phyloP scores from a whole-genome alignment of 2,888 invertebrate genomes.

The Caenorhabditis angaria region DNA sequence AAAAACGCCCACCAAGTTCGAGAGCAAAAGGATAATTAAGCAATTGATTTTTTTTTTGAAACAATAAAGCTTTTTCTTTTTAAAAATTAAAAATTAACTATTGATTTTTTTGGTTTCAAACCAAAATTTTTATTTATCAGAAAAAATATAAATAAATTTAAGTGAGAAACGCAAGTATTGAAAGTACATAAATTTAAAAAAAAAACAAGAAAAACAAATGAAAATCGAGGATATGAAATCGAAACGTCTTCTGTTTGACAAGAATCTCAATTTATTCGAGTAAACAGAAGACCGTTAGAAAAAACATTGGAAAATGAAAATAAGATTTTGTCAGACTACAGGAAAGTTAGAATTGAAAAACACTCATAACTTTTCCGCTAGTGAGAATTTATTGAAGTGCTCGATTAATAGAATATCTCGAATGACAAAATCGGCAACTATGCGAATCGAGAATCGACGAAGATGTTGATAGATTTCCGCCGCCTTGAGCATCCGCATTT shows the following conservation, averaged over 20 bases:
- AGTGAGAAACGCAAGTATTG: neutral
- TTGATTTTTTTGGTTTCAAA: too few relatives aligned
- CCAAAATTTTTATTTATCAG: too few relatives aligned
- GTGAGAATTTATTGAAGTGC: constrained; percentile 22
- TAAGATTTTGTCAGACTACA: neutral
- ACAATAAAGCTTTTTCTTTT: too few relatives aligned
- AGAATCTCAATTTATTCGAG: neutral
- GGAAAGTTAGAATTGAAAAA: neutral
- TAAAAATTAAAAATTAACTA: too few relatives aligned
- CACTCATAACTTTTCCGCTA: too few relatives aligned
- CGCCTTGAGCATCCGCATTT: constrained; percentile 44
- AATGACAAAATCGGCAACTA: constrained; percentile 71
- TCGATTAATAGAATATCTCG: constrained; percentile 51
- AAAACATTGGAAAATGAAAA: neutral
- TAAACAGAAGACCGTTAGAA: constrained; percentile 6
- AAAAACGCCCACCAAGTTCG: neutral
- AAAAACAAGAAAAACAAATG: neutral
- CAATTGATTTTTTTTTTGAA: neutral
- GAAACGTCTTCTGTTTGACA: neutral
- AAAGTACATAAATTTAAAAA: neutral
- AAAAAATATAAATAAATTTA: neutral
- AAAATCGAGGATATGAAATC: neutral
- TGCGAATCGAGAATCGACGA: constrained; percentile 65
- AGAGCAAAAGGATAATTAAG: neutral
- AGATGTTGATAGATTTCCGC: constrained; percentile 58